Evolutionary conservation across 2,888 invertebrate species (phyloP).

Genomic region (Beris morrisii): DNA sequence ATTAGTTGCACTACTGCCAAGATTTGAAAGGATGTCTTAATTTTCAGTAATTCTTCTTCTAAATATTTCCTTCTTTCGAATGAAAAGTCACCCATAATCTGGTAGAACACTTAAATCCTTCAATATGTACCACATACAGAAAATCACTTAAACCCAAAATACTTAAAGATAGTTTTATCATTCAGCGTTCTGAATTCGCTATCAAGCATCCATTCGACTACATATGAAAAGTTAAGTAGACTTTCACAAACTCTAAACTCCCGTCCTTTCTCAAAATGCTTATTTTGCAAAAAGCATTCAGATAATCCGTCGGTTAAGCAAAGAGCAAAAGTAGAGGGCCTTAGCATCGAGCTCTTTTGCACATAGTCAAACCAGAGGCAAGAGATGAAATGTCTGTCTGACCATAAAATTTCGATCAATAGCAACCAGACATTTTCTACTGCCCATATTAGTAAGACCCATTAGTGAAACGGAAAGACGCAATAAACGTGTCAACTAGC

Average conservation of each 20-base stretch:
- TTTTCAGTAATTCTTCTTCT: too few relatives aligned
- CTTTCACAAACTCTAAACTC: constrained; percentile 9
- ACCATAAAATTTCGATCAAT: constrained; percentile 25
- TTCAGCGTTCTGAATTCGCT: not conserved
- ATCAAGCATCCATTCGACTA: not conserved
- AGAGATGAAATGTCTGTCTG: not conserved
- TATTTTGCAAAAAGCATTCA: constrained; percentile 16
- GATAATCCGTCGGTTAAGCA: not conserved
- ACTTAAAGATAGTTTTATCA: not conserved
- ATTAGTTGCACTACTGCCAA: too few relatives aligned
- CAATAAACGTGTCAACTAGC: constrained; percentile 22
- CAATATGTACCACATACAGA: too few relatives aligned
- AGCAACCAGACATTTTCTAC: constrained; percentile 8
- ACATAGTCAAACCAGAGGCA: constrained; percentile 2
- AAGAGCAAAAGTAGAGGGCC: constrained; percentile 18
- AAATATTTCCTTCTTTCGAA: too few relatives aligned
- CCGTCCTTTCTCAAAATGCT: not conserved
- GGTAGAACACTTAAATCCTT: too few relatives aligned
- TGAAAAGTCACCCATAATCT: too few relatives aligned
- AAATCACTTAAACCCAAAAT: constrained; percentile 9
- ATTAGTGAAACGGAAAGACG: constrained; percentile 17
- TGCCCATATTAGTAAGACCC: constrained; percentile 4
- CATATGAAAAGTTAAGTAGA: constrained; percentile 12
- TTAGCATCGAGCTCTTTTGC: constrained; percentile 10
- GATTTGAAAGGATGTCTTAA: too few relatives aligned